A percentile compares a stretch with the other conserved stretches of the same genome.
These are phyloP conservation scores for Crenuchus spilurus DNA, from an alignment of 2,797 vertebrate species.

Conservation along the genomic window DNA sequence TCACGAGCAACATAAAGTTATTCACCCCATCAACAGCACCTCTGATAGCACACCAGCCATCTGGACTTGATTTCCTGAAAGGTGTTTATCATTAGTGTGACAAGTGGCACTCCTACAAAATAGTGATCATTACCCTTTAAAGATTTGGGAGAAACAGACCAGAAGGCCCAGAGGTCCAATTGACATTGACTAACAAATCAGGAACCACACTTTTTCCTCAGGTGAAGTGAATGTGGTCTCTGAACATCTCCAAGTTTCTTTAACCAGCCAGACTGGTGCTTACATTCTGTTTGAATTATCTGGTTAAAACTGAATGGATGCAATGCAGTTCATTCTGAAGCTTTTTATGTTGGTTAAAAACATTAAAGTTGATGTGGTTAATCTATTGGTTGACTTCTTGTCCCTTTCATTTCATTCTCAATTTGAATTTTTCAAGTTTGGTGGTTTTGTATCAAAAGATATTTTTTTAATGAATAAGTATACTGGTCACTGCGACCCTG, in stretches of 20 bases:
- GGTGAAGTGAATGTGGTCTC: conserved; percentile 1
- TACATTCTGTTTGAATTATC: background rate
- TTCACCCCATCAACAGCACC: background rate
- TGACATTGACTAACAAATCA: background rate
- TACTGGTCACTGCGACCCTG: no score
- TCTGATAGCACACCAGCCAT: background rate
- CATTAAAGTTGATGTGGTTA: conserved; percentile 37
- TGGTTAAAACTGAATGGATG: background rate
- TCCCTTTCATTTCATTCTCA: no score
- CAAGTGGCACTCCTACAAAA: no score
- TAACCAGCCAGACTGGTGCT: background rate
- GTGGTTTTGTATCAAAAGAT: background rate
- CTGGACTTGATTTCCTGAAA: background rate
- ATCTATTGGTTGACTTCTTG: background rate
- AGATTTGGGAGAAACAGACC: background rate
- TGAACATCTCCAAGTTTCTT: background rate
- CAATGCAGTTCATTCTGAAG: background rate
- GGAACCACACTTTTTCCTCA: background rate
- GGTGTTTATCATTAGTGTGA: no score
- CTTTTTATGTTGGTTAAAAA: conserved; percentile 7
- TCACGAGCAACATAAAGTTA: conserved; percentile 33
- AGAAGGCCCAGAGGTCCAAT: background rate
- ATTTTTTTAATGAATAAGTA: no score
- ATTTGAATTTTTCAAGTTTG: background rate
- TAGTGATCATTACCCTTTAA: background rate